These are phyloP conservation scores for Acanthurus tractus DNA, from an alignment of 2,797 vertebrate species.

Conservation along the genomic window DNA sequence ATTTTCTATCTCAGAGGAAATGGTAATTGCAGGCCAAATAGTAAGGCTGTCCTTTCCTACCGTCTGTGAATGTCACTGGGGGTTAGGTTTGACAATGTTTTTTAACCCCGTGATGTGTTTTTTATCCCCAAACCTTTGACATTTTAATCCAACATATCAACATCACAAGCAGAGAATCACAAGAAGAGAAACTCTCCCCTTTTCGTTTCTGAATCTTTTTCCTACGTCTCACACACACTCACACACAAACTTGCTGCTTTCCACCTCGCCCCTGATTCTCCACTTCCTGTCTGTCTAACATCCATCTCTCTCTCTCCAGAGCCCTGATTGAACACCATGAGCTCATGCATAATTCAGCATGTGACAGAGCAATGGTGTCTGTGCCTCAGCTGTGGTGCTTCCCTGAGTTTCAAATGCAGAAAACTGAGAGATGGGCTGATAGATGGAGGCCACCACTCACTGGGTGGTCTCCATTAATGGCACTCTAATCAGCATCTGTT, in stretches of 20 bases:
- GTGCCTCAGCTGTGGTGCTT: conserved; percentile 45
- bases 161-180: conserved; percentile 18
- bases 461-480: conserved; percentile 41
- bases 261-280: conserved; percentile 20
- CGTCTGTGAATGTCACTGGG: conserved; percentile 17
- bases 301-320: conserved; percentile 47
- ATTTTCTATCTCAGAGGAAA: conserved; percentile 24
- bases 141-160: conserved; percentile 17
- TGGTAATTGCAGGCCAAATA: conserved; percentile 8
- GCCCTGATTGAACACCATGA: conserved; percentile 53
- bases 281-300: conserved; percentile 57
- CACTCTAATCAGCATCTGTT: conserved; percentile 30
- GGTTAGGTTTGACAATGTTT: conserved; percentile 20
- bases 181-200: conserved; percentile 4
- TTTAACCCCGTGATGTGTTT: conserved; percentile 25
- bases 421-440: conserved; percentile 43
- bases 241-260: conserved; percentile 17
- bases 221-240: not conserved
- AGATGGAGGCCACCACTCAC: conserved; percentile 45
- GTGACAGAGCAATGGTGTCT: conserved; percentile 47
- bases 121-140: conserved; percentile 17
- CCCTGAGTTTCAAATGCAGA: conserved; percentile 35
- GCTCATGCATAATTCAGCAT: conserved; percentile 72
- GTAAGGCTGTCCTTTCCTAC: conserved; percentile 19
- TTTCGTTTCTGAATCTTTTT: not conserved